Percentiles rank a stretch among this genome's conserved stretches.
Conservation (phyloP, 2,888 invertebrate genomes). For the Lampropteryx suffumata region DNA sequence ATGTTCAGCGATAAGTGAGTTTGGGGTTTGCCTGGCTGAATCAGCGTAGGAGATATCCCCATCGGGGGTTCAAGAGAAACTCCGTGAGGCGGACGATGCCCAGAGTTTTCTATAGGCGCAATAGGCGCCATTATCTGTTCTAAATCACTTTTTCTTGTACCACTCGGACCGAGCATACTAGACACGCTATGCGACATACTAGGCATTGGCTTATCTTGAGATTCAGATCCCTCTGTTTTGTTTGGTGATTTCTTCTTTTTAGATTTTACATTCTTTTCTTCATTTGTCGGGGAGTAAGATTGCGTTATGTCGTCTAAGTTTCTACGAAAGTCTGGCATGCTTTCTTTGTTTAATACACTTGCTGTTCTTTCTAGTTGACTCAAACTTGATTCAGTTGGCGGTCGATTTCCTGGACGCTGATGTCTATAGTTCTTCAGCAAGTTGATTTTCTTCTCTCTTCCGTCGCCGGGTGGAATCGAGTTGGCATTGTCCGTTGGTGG, state of each 20-base stretch:
- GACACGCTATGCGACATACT: slow-evolving; percentile 75
- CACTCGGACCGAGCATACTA: slow-evolving; percentile 58
- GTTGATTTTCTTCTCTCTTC: slow-evolving; percentile 68
- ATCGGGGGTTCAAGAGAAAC: slow-evolving; percentile 40
- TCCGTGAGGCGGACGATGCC: slow-evolving; percentile 31
- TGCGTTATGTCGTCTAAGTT: slow-evolving; percentile 78
- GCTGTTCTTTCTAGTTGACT: slow-evolving; percentile 74
- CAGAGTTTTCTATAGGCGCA: slow-evolving; percentile 46
- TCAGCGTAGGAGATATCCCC: slow-evolving; percentile 18
- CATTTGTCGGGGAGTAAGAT: slow-evolving; percentile 71
- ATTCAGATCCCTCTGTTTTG: slow-evolving; percentile 57
- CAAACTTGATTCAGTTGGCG: slow-evolving; percentile 67
- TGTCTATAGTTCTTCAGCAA: slow-evolving; percentile 77
- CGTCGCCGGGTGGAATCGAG: slow-evolving; percentile 41
- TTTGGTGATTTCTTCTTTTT: slow-evolving; percentile 73
- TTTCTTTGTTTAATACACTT: slow-evolving; percentile 68
- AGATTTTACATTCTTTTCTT: slow-evolving; percentile 63
- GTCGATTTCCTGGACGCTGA: slow-evolving; percentile 61
- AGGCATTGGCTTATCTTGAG: slow-evolving; percentile 42
- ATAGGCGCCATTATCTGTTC: slow-evolving; percentile 40
- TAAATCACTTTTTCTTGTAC: slow-evolving; percentile 41
- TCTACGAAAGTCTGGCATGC: slow-evolving; percentile 73
- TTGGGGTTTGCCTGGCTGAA: slow-evolving; percentile 33
- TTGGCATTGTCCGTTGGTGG: slow-evolving; percentile 36
- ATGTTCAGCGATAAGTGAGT: slow-evolving; percentile 47